Percentiles rank a stretch among this genome's conserved stretches.
phyloP scores from a whole-genome alignment of 2,888 invertebrate genomes.

The Euplagia quadripunctaria region DNA sequence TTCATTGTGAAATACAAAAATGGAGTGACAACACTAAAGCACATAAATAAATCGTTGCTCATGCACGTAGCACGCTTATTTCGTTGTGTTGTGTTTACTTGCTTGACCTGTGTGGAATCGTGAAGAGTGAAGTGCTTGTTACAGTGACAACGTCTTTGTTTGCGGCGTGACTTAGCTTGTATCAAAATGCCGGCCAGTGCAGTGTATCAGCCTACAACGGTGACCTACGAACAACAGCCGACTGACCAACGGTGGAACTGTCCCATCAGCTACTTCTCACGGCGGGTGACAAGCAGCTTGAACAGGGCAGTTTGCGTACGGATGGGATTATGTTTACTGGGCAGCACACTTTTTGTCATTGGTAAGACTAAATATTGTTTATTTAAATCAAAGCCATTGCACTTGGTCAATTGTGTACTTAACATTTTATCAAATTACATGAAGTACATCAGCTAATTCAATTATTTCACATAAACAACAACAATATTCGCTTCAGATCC shows the following conservation, averaged over 20 bases:
- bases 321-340: slow-evolving; percentile 77
- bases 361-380: slow-evolving; percentile 65
- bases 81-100: slow-evolving; percentile 50
- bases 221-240: slow-evolving; percentile 90
- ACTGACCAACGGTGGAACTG: slow-evolving; percentile 86
- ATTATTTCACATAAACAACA: slow-evolving; percentile 6
- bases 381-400: slow-evolving; percentile 5
- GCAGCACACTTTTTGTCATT: slow-evolving; percentile 78
- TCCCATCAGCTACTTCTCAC: slow-evolving; percentile 86
- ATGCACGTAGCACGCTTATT: slow-evolving; percentile 34
- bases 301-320: slow-evolving; percentile 79
- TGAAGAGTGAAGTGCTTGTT: slow-evolving; percentile 48
- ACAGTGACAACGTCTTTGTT: slow-evolving; percentile 43
- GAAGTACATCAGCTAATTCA: neutral
- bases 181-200: slow-evolving; percentile 90
- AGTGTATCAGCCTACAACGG: slow-evolving; percentile 93
- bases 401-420: neutral
- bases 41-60: slow-evolving; percentile 52
- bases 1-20: too few relatives aligned
- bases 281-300: slow-evolving; percentile 82
- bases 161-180: slow-evolving; percentile 47
- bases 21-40: slow-evolving; percentile 19
- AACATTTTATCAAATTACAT: neutral
- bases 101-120: slow-evolving; percentile 38
- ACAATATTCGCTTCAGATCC: neutral